A percentile compares a stretch with the other conserved stretches of the same genome.
Conservation (phyloP, 2,113 vertebrate species). For the Vidua macroura region DNA sequence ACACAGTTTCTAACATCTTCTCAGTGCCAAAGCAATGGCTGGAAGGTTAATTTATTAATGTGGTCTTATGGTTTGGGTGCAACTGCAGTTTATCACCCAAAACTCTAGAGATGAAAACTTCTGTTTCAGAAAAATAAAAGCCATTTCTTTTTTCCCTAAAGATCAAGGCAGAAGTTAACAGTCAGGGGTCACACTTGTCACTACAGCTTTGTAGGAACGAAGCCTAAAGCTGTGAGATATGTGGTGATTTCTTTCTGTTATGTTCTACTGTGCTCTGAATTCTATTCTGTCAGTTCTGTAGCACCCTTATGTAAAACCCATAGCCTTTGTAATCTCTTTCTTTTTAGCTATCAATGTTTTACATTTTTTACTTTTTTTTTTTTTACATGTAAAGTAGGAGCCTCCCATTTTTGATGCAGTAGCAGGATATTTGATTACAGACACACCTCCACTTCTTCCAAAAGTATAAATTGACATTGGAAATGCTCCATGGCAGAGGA, state of each 20-base stretch:
- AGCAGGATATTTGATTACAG: not conserved
- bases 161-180: not conserved
- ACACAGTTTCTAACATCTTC: not conserved
- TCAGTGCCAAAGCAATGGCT: not conserved
- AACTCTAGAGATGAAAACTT: not conserved
- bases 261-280: not conserved
- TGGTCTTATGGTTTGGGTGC: not conserved
- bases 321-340: not conserved
- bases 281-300: not conserved
- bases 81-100: not conserved
- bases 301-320: not conserved
- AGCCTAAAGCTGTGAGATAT: not conserved
- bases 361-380: too few relatives aligned
- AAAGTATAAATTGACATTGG: not conserved
- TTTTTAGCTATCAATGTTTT: not conserved
- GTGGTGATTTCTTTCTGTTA: not conserved
- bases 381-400: not conserved
- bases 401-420: not conserved
- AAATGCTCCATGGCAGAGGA: not conserved
- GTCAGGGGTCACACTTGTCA: not conserved
- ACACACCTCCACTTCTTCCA: not conserved
- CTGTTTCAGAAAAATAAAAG: not conserved
- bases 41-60: not conserved
- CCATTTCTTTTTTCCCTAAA: not conserved
- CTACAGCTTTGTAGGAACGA: not conserved